Percentiles rank a stretch among this genome's conserved stretches.
Conservation (phyloP, 2,888 invertebrate species). For the Lasioglossum figueresi region DNA sequence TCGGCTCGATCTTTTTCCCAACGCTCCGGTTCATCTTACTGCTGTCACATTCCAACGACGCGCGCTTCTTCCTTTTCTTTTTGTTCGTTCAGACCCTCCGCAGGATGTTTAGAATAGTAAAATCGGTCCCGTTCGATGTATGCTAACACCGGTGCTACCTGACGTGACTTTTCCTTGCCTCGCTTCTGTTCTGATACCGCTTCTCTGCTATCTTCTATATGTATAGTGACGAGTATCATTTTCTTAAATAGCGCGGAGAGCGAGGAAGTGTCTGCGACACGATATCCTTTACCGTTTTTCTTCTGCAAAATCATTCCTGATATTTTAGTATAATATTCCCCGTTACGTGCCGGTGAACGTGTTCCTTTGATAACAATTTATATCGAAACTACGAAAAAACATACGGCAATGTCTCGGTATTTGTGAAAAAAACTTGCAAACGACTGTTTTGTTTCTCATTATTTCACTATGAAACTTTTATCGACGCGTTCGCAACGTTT, state of each 20-base stretch:
- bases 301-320: neutral
- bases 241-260: neutral
- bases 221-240: neutral
- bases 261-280: neutral
- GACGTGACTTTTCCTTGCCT: neutral
- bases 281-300: neutral
- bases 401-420: neutral
- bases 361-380: neutral
- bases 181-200: neutral
- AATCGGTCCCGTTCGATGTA: conserved; percentile 52
- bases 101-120: conserved; percentile 67
- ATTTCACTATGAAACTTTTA: neutral
- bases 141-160: conserved; percentile 23
- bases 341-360: neutral
- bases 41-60: conserved; percentile 71
- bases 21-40: conserved; percentile 60
- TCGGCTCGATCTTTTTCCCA: conserved; percentile 67
- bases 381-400: neutral
- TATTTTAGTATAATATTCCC: neutral
- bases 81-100: conserved; percentile 25
- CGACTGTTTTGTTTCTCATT: neutral
- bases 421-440: neutral
- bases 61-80: conserved; percentile 23
- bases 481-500: neutral
- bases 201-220: neutral